phyloP scores from a whole-genome alignment of 2,888 invertebrate species.

The Hypena proboscidalis region DNA sequence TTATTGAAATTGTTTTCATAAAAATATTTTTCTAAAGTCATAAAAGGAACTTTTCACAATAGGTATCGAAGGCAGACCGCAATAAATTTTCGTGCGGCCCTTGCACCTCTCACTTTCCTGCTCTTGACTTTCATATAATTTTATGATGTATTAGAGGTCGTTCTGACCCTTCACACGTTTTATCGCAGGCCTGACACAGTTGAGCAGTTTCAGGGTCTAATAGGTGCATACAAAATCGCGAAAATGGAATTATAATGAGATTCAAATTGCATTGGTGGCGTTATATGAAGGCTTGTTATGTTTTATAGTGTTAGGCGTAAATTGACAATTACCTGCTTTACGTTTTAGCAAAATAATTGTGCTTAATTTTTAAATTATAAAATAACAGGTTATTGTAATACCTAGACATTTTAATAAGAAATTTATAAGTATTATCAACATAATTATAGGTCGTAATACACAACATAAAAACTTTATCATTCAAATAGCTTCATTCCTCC shows the following conservation, averaged over 20 bases:
- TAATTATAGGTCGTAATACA: too few relatives aligned
- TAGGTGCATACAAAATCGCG: slow-evolving; percentile 33
- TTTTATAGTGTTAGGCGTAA: too few relatives aligned
- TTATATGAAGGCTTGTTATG: slow-evolving; percentile 4
- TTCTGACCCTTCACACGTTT: slow-evolving; percentile 82
- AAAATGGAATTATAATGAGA: slow-evolving; percentile 36
- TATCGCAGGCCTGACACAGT: slow-evolving; percentile 69
- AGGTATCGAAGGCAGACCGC: slow-evolving; percentile 81
- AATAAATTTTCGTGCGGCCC: slow-evolving; percentile 74
- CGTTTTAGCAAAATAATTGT: too few relatives aligned
- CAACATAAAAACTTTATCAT: too few relatives aligned
- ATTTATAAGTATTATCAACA: too few relatives aligned
- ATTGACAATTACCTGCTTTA: too few relatives aligned
- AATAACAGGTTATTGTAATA: too few relatives aligned
- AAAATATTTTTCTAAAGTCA: slow-evolving; percentile 72
- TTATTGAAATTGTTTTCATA: slow-evolving; percentile 66
- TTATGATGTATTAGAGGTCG: slow-evolving; percentile 81
- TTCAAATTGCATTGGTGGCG: slow-evolving; percentile 13
- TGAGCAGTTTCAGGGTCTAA: slow-evolving; percentile 48
- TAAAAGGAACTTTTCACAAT: slow-evolving; percentile 75
- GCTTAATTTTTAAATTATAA: too few relatives aligned
- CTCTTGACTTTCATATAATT: slow-evolving; percentile 85
- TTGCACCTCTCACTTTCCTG: slow-evolving; percentile 80
- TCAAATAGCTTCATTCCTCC: too few relatives aligned
- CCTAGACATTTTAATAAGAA: too few relatives aligned